Conservation (phyloP, 2,113 vertebrate genomes). For the Pelvicachromis taeniatus region DNA sequence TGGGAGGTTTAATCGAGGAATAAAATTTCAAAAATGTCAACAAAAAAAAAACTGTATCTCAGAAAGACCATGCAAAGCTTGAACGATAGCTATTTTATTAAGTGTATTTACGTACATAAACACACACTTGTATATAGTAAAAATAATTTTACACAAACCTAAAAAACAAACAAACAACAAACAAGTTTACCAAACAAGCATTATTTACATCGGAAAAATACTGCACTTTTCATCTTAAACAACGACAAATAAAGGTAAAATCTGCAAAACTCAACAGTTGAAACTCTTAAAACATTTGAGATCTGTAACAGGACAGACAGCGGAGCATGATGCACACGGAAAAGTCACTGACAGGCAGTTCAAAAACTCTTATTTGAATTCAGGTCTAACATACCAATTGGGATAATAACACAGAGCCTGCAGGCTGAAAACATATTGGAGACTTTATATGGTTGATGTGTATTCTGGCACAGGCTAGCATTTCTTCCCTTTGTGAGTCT, state of each 20-base stretch:
- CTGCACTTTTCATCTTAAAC: conserved; percentile 65
- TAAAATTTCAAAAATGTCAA: neutral
- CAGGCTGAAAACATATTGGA: conserved; percentile 46
- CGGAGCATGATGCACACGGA: neutral
- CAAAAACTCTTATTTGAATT: conserved; percentile 31
- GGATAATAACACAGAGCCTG: conserved; percentile 41
- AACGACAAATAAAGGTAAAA: conserved; percentile 56
- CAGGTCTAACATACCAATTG: conserved; percentile 29
- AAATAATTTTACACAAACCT: conserved; percentile 64
- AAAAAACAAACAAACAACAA: conserved; percentile 40
- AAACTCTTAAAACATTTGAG: conserved; percentile 47
- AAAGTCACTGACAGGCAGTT: conserved; percentile 24
- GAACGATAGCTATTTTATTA: conserved; percentile 66
- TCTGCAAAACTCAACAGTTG: conserved; percentile 33
- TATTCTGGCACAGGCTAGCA: conserved; percentile 48
- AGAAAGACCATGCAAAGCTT: neutral
- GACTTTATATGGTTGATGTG: conserved; percentile 53
- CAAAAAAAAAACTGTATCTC: neutral
- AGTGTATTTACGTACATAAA: conserved; percentile 73
- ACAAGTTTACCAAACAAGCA: conserved; percentile 60
- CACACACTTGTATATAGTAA: conserved; percentile 65
- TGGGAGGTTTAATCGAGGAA: neutral
- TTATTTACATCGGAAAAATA: conserved; percentile 77
- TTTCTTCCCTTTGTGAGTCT: conserved; percentile 56
- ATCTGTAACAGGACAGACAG: conserved; percentile 2